Conservation (phyloP, 35 echinoderm and acorn worm genomes). For the Lytechinus pictus region DNA sequence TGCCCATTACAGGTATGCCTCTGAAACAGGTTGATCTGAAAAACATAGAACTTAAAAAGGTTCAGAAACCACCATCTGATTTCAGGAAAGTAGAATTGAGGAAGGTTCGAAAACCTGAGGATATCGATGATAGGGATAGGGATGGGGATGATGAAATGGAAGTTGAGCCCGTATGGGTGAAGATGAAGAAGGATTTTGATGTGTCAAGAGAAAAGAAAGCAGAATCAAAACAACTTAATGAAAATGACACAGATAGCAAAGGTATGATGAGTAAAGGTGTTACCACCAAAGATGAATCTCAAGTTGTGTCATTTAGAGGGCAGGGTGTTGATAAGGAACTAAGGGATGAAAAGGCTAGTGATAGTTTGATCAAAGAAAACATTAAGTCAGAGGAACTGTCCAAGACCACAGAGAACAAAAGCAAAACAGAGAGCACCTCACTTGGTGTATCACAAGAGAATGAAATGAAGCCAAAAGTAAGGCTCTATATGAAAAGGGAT, state of each 20-base stretch:
- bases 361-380: not conserved
- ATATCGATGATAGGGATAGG: constrained; percentile 18
- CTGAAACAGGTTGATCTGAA: not conserved
- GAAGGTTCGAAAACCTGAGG: not conserved
- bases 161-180: not conserved
- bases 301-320: not conserved
- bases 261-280: not conserved
- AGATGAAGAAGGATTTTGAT: constrained; percentile 29
- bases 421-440: not conserved
- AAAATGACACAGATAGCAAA: not conserved
- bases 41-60: not conserved
- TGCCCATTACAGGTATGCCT: not conserved
- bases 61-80: constrained; percentile 11
- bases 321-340: not conserved
- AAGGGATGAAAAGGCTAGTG: not conserved
- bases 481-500: not conserved
- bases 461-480: not conserved
- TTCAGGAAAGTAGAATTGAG: not conserved
- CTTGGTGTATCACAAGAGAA: not conserved
- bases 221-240: not conserved
- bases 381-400: not conserved
- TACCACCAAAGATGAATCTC: not conserved
- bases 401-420: not conserved
- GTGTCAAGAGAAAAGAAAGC: not conserved
- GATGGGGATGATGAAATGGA: constrained; percentile 43